Evolutionary conservation across 2,797 vertebrate genomes (phyloP).

Genomic region (Chelidonichthys spinosus): DNA sequence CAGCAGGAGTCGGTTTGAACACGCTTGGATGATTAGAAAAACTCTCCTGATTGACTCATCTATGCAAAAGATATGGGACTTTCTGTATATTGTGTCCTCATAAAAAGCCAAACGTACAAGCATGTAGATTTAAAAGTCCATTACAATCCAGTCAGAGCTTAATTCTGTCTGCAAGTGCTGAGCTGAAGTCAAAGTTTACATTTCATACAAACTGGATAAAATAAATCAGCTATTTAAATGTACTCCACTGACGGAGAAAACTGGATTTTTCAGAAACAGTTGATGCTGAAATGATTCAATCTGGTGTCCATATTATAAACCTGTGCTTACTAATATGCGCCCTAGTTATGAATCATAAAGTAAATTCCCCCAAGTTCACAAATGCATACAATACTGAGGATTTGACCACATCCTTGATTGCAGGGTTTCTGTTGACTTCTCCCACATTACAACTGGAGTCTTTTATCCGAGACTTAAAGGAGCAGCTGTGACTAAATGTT

Average conservation of each 20-base stretch:
- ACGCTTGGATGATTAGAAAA: no score
- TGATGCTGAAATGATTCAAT: background rate
- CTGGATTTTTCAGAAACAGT: background rate
- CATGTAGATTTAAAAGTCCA: background rate
- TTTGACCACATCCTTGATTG: background rate
- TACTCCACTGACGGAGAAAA: background rate
- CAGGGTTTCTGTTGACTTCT: background rate
- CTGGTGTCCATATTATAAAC: background rate
- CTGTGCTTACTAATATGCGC: background rate
- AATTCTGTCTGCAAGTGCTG: no score
- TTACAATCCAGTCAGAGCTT: background rate
- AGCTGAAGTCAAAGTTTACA: no score
- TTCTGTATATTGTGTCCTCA: no score
- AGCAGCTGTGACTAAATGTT: background rate
- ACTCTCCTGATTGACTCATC: no score
- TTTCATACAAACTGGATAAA: no score
- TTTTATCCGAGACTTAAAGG: background rate
- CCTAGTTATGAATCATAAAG: background rate
- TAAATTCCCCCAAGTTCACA: background rate
- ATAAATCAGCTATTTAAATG: no score
- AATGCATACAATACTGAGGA: no score
- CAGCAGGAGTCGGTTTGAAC: no score
- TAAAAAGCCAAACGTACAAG: no score
- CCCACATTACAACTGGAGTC: no score
- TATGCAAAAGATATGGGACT: no score